Percentiles rank a stretch among this genome's conserved stretches.
Conservation (phyloP, 2,888 invertebrate genomes). For the Azorinus chamasolen region DNA sequence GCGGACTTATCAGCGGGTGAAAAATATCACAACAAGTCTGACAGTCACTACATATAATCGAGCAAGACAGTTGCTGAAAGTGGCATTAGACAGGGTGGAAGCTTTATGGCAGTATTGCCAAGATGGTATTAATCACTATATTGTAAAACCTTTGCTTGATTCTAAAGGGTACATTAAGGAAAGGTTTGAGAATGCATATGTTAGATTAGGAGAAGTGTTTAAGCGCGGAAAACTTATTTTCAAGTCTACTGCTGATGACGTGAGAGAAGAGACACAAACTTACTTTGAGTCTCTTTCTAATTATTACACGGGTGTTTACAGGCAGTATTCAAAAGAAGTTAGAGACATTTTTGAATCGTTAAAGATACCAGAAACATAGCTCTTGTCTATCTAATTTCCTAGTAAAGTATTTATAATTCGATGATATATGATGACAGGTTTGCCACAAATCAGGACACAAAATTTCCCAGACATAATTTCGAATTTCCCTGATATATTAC, state of each 20-base stretch:
- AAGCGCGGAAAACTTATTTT: constrained; percentile 50
- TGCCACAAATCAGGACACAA: too few species aligned
- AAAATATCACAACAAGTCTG: constrained; percentile 46
- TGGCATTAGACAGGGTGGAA: constrained; percentile 49
- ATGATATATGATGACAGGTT: too few species aligned
- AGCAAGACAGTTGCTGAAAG: constrained; percentile 36
- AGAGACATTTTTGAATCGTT: constrained; percentile 61
- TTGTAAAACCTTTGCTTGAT: constrained; percentile 55
- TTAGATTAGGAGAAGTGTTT: constrained; percentile 44
- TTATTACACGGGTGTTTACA: constrained; percentile 61
- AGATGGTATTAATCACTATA: constrained; percentile 52
- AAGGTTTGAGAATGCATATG: constrained; percentile 51
- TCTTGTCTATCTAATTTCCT: too few species aligned
- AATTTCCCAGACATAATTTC: too few species aligned
- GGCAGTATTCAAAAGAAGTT: constrained; percentile 57
- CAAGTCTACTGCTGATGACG: constrained; percentile 37
- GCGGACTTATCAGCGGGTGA: constrained; percentile 54
- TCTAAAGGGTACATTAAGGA: constrained; percentile 48
- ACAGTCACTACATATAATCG: constrained; percentile 44
- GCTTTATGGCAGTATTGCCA: constrained; percentile 60
- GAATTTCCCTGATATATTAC: too few species aligned
- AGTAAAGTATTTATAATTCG: too few species aligned
- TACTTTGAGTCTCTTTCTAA: constrained; percentile 54
- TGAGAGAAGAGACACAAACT: constrained; percentile 35
- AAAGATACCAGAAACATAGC: constrained; percentile 45